Evolutionary conservation across 2,888 invertebrate genomes (phyloP).

Genomic region (Drosophila phalerata): DNA sequence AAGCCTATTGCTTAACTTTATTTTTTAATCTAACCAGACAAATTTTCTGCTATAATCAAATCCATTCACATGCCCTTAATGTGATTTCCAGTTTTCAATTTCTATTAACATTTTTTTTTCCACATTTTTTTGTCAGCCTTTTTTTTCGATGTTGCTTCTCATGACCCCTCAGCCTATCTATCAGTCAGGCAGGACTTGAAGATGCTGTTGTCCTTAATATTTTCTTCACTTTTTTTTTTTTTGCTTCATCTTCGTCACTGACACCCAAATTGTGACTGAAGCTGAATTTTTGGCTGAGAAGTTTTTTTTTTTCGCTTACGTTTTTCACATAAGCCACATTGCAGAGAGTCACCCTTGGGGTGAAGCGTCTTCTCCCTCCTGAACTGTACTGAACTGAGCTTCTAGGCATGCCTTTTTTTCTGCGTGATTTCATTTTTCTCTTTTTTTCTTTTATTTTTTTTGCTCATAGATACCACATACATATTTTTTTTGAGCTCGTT

Average conservation of each 20-base stretch:
- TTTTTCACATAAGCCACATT: conserved; percentile 37
- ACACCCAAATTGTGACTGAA: conserved; percentile 29
- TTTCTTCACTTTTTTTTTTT: conserved; percentile 27
- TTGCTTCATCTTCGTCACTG: conserved; percentile 2
- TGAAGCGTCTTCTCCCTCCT: conserved; percentile 19
- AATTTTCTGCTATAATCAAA: background rate
- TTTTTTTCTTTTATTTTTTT: conserved; percentile 42
- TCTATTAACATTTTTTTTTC: conserved; percentile 37
- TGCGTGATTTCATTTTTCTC: conserved; percentile 32
- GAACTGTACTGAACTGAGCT: background rate
- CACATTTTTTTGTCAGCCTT: conserved; percentile 31
- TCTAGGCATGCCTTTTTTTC: conserved; percentile 36
- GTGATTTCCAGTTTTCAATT: conserved; percentile 47
- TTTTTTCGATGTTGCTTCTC: conserved; percentile 39
- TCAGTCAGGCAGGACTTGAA: conserved; percentile 23
- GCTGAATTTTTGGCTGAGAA: conserved; percentile 23
- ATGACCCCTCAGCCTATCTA: conserved; percentile 56
- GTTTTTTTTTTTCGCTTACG: conserved; percentile 43
- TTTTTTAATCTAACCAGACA: conserved; percentile 1
- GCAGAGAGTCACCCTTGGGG: conserved; percentile 47
- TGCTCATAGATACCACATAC: conserved; percentile 46
- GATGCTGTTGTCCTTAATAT: conserved; percentile 35
- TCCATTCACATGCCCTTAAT: conserved; percentile 13
- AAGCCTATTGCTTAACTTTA: too few relatives aligned
- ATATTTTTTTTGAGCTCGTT: conserved; percentile 50